Conservation (phyloP, 2,888 invertebrate genomes). For the Smittia sp. region DNA sequence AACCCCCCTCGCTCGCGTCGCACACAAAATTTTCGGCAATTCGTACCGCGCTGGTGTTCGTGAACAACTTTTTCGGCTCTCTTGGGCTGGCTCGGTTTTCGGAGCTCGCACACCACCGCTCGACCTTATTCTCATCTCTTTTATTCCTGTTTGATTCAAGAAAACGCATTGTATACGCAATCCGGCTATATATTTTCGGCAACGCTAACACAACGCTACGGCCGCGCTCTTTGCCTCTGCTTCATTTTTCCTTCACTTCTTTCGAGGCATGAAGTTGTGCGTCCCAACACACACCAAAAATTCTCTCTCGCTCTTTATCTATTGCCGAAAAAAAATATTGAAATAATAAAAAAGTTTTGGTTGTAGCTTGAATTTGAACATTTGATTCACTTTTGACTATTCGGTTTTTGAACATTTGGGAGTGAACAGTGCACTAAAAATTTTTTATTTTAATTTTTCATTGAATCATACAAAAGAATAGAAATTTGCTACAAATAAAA, state of each 20-base stretch:
- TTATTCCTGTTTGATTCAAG: neutral
- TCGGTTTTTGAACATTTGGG: conserved; percentile 40
- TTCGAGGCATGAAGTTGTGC: conserved; percentile 2
- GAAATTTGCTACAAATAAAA: conserved; percentile 29
- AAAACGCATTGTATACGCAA: conserved; percentile 23
- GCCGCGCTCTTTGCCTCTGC: neutral
- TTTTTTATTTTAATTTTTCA: conserved; percentile 41
- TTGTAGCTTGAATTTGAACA: conserved; percentile 39
- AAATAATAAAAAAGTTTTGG: conserved; percentile 39
- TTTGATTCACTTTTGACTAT: conserved; percentile 40
- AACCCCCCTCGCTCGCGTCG: neutral
- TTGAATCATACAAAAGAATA: conserved; percentile 34
- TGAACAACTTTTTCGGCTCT: conserved; percentile 25
- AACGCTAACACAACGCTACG: neutral
- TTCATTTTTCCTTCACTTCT: neutral
- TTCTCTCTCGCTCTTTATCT: conserved; percentile 40
- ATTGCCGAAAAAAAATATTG: conserved; percentile 40
- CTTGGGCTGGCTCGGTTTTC: neutral
- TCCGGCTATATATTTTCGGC: neutral
- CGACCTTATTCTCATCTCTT: conserved; percentile 25
- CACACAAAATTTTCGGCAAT: conserved; percentile 31
- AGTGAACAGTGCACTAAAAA: conserved; percentile 41
- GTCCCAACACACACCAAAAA: conserved; percentile 21
- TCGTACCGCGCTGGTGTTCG: neutral
- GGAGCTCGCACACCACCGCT: neutral